Conservation (phyloP, 2,888 invertebrate genomes). For the Acronicta aceris region DNA sequence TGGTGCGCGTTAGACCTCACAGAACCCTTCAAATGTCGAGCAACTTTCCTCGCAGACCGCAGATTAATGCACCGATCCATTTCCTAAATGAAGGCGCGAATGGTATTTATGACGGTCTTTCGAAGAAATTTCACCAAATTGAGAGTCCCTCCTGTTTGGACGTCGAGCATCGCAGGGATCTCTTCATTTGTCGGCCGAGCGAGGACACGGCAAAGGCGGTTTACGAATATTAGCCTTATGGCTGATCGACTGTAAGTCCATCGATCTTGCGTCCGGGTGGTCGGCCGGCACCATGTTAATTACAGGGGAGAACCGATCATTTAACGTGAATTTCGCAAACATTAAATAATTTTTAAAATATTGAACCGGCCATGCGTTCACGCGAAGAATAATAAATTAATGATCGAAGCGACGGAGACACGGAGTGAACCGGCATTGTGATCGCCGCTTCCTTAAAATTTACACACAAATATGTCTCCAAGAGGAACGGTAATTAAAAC, state of each 20-base stretch:
- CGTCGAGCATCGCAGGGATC: slow-evolving; percentile 61
- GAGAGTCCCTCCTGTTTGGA: slow-evolving; percentile 54
- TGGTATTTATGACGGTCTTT: slow-evolving; percentile 75
- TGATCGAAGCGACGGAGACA: slow-evolving; percentile 67
- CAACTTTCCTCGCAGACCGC: slow-evolving; percentile 36
- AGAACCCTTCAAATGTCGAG: slow-evolving; percentile 17
- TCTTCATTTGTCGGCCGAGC: slow-evolving; percentile 77
- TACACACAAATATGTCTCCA: slow-evolving; percentile 42
- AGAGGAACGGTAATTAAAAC: slow-evolving; percentile 43
- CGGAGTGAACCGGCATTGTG: slow-evolving; percentile 38
- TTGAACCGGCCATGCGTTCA: slow-evolving; percentile 80
- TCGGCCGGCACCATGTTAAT: slow-evolving; percentile 83
- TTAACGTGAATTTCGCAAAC: slow-evolving; percentile 86
- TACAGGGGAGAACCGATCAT: slow-evolving; percentile 84
- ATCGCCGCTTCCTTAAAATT: slow-evolving; percentile 44
- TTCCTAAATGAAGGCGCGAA: slow-evolving; percentile 77
- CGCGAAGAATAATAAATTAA: slow-evolving; percentile 83
- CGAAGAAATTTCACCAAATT: slow-evolving; percentile 73
- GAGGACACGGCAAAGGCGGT: slow-evolving; percentile 75
- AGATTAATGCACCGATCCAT: slow-evolving; percentile 71
- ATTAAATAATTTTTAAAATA: slow-evolving; percentile 83
- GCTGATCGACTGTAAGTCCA: slow-evolving; percentile 77
- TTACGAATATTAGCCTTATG: slow-evolving; percentile 79
- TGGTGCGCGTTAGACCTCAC: slow-evolving; percentile 6
- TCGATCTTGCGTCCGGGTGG: slow-evolving; percentile 82